Percentiles rank a stretch among this genome's conserved stretches.
Evolutionary conservation across 2,888 invertebrate genomes (phyloP).

Genomic region (Eumerus sabulonum): DNA sequence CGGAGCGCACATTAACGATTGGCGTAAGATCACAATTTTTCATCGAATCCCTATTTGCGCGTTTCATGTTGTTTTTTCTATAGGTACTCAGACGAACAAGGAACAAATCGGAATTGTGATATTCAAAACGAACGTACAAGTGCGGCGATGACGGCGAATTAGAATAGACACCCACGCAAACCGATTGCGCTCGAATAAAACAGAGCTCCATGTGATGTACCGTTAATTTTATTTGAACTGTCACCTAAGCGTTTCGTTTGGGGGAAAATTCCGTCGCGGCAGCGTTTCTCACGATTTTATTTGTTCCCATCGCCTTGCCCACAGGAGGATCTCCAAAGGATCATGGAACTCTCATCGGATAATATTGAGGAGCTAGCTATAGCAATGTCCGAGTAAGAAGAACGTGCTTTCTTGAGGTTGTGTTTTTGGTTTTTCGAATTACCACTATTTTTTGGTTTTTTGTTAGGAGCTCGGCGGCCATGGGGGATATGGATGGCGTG

Average conservation of each 20-base stretch:
- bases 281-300: neutral
- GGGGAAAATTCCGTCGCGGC: neutral
- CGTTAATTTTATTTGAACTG: conserved; percentile 33
- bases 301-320: too few relatives aligned
- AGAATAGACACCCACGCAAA: too few relatives aligned
- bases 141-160: too few relatives aligned
- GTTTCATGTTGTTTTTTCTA: too few relatives aligned
- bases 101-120: too few relatives aligned
- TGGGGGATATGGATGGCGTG: neutral
- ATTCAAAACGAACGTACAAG: too few relatives aligned
- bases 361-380: conserved; percentile 53
- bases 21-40: too few relatives aligned
- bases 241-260: conserved; percentile 19
- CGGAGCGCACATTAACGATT: too few relatives aligned
- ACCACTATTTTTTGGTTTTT: neutral
- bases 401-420: too few relatives aligned
- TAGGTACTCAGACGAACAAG: too few relatives aligned
- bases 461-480: conserved; percentile 8
- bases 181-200: neutral
- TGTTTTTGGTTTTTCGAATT: neutral
- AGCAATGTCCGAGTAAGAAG: conserved; percentile 33
- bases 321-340: neutral
- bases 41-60: too few relatives aligned
- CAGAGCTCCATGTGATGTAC: conserved; percentile 4
- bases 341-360: conserved; percentile 48